These are phyloP conservation scores for Cheilosia impressa DNA, from an alignment of 2,888 invertebrate genomes.

Conservation along the genomic window DNA sequence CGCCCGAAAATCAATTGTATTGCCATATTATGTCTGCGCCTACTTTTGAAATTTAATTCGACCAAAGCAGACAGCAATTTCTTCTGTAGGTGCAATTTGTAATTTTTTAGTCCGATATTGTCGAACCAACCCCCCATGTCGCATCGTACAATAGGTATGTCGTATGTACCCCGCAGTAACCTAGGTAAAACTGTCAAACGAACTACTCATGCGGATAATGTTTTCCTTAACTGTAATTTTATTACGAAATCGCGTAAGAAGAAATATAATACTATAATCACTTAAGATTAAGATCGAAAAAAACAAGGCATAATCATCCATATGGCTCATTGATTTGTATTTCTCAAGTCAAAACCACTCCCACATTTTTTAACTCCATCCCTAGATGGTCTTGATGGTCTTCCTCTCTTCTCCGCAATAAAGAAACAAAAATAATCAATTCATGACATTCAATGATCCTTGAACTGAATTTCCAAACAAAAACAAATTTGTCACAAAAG, in stretches of 20 bases:
- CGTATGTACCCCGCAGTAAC: neutral
- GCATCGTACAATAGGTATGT: too few relatives aligned
- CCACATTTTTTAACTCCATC: slow-evolving; percentile 16
- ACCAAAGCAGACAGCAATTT: too few relatives aligned
- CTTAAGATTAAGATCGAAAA: slow-evolving; percentile 7
- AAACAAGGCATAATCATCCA: slow-evolving; percentile 17
- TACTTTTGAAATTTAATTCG: too few relatives aligned
- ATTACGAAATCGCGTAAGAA: slow-evolving; percentile 15
- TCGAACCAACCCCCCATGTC: too few relatives aligned
- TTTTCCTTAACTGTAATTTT: slow-evolving; percentile 23
- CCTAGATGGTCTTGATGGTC: slow-evolving; percentile 6
- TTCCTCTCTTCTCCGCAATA: neutral
- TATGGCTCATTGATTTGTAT: slow-evolving; percentile 58
- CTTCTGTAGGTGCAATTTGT: too few relatives aligned
- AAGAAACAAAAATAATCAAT: slow-evolving; percentile 6
- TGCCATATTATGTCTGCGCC: too few relatives aligned
- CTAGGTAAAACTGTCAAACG: slow-evolving; percentile 21
- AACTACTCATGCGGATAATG: slow-evolving; percentile 32
- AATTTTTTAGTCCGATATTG: too few relatives aligned
- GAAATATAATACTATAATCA: neutral
- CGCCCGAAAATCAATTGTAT: too few relatives aligned
- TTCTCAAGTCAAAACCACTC: slow-evolving; percentile 45
- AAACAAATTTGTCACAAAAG: slow-evolving; percentile 24
- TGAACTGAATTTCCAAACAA: slow-evolving; percentile 41
- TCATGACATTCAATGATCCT: slow-evolving; percentile 48